A percentile compares a stretch with the other conserved stretches of the same genome.
Evolutionary conservation across 2,113 vertebrate genomes (phyloP).

Genomic region (Corapipo altera): DNA sequence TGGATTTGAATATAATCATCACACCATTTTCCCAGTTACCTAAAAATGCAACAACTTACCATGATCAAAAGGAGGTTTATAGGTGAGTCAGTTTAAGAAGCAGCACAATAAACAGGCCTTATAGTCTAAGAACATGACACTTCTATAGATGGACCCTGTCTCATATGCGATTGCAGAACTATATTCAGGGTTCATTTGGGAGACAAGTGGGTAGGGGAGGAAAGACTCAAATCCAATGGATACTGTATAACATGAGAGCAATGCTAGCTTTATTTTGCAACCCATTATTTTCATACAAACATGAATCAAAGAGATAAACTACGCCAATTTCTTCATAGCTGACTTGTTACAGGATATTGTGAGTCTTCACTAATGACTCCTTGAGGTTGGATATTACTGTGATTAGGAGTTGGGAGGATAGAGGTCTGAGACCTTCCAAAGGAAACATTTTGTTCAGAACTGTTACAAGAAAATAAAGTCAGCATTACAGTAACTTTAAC

Average conservation of each 20-base stretch:
- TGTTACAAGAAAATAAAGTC: slow-evolving; percentile 66
- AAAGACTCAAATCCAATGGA: background rate
- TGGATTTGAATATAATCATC: slow-evolving; percentile 44
- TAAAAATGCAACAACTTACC: slow-evolving; percentile 45
- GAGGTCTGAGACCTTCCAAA: slow-evolving; percentile 70
- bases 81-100: slow-evolving; percentile 43
- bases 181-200: slow-evolving; percentile 13
- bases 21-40: slow-evolving; percentile 41
- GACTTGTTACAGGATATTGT: slow-evolving; percentile 66
- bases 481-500: slow-evolving; percentile 65
- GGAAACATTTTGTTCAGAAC: slow-evolving; percentile 69
- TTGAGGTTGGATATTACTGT: slow-evolving; percentile 71
- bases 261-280: slow-evolving; percentile 58
- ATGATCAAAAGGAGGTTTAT: slow-evolving; percentile 9
- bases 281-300: slow-evolving; percentile 65
- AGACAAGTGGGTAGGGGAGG: background rate
- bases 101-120: slow-evolving; percentile 33
- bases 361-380: slow-evolving; percentile 69
- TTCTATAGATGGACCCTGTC: slow-evolving; percentile 32
- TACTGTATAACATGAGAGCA: slow-evolving; percentile 9
- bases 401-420: slow-evolving; percentile 71
- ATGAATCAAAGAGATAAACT: slow-evolving; percentile 68
- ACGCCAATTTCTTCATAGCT: slow-evolving; percentile 66
- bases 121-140: slow-evolving; percentile 1
- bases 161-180: slow-evolving; percentile 3